Evolutionary conservation across 2,113 vertebrate genomes (phyloP).

Genomic region (Acanthochromis polyacanthus): DNA sequence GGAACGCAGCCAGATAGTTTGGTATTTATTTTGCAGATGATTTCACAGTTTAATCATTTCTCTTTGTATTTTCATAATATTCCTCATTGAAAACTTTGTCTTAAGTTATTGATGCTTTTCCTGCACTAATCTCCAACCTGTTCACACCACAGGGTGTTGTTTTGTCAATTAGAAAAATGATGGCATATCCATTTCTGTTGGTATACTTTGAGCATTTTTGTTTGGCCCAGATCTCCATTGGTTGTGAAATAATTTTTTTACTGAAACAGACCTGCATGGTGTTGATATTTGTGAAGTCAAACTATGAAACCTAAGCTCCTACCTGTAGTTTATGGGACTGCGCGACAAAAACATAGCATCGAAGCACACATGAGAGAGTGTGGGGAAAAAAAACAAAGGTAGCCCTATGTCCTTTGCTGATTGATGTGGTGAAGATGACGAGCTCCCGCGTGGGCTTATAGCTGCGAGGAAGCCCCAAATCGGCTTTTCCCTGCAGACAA

Average conservation of each 20-base stretch:
- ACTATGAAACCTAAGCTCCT: not conserved
- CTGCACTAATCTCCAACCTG: not conserved
- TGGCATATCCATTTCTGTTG: constrained; percentile 1
- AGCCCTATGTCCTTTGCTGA: not conserved
- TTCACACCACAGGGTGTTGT: not conserved
- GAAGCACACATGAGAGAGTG: not conserved
- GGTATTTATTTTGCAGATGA: not conserved
- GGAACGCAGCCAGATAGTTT: constrained; percentile 19
- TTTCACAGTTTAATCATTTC: constrained; percentile 11
- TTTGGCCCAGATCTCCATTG: constrained; percentile 17
- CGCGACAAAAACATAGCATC: not conserved
- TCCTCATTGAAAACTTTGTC: not conserved
- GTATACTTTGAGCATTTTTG: constrained; percentile 3
- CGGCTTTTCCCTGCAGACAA: constrained; percentile 1
- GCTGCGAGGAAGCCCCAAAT: not conserved
- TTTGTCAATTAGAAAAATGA: not conserved
- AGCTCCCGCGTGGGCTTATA: not conserved
- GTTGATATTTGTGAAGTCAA: not conserved
- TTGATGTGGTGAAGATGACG: not conserved
- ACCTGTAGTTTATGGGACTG: not conserved
- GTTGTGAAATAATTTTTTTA: not conserved
- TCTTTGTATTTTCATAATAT: not conserved
- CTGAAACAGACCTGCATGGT: not conserved
- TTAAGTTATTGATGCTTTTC: constrained; percentile 19
- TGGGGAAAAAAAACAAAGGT: not conserved